phyloP scores from a whole-genome alignment of 2,113 vertebrate genomes.

The Scortum barcoo region DNA sequence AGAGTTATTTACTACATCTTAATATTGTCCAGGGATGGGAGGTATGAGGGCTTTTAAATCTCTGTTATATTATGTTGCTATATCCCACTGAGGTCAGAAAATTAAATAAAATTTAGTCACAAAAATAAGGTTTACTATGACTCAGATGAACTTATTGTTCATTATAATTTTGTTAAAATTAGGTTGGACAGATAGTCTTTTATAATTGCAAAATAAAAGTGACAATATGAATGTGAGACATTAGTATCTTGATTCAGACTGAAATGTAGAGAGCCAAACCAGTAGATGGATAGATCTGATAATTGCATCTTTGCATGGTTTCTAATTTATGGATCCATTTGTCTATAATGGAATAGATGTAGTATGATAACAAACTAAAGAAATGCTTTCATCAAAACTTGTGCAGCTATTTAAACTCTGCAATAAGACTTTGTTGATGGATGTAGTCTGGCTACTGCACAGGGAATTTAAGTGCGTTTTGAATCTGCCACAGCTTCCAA shows the following conservation, averaged over 20 bases:
- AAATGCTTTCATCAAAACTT: slow-evolving; percentile 5
- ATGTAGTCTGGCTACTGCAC: slow-evolving; percentile 29
- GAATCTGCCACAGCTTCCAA: slow-evolving; percentile 69
- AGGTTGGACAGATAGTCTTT: background rate
- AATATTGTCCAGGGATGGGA: background rate
- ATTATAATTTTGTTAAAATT: background rate
- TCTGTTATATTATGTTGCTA: background rate
- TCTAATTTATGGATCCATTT: background rate
- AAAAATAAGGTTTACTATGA: background rate
- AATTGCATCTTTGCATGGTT: background rate
- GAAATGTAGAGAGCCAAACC: background rate
- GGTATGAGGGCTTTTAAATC: background rate
- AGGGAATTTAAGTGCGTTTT: slow-evolving; percentile 65
- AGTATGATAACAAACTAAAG: slow-evolving; percentile 10
- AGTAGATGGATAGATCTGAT: background rate
- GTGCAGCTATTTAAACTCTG: slow-evolving; percentile 22
- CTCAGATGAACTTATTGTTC: background rate
- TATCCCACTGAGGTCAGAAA: background rate
- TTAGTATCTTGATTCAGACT: background rate
- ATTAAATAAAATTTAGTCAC: background rate
- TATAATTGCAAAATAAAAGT: background rate
- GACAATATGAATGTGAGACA: background rate
- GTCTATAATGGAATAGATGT: slow-evolving; percentile 7
- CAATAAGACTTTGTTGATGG: slow-evolving; percentile 10
- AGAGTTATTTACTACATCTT: too few species aligned